Percentiles rank a stretch among this genome's conserved stretches.
Evolutionary conservation across 1,140 invertebrate species (phyloP).

Genomic region (Galleria mellonella): DNA sequence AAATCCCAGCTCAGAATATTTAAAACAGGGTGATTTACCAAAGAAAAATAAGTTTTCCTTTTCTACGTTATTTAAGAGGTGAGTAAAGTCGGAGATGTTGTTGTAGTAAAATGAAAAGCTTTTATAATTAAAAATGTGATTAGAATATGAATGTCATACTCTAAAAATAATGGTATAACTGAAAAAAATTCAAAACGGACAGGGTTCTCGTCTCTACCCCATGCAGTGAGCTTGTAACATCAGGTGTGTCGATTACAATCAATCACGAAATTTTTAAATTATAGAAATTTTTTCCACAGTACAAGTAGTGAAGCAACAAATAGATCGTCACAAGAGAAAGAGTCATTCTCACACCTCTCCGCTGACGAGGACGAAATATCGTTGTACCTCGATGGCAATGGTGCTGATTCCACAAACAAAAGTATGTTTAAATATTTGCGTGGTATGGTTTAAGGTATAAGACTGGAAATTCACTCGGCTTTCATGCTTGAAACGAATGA

Average conservation of each 20-base stretch:
- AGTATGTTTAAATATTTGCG: constrained; percentile 51
- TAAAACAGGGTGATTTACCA: constrained; percentile 84
- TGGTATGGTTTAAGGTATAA: constrained; percentile 21
- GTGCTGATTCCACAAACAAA: constrained; percentile 57
- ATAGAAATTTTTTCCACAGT: constrained; percentile 17
- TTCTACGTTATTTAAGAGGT: constrained; percentile 89
- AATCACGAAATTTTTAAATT: background rate
- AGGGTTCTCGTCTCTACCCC: too few relatives aligned
- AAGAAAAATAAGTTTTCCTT: constrained; percentile 90
- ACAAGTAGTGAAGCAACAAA: constrained; percentile 59
- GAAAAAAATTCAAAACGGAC: too few relatives aligned
- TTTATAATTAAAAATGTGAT: too few relatives aligned
- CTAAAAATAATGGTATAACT: too few relatives aligned
- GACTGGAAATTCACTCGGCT: background rate
- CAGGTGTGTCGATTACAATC: too few relatives aligned
- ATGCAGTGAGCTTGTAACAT: too few relatives aligned
- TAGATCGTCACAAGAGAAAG: constrained; percentile 51
- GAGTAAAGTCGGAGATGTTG: constrained; percentile 1
- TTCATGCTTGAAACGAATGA: background rate
- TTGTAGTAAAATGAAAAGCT: too few relatives aligned
- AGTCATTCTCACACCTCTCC: constrained; percentile 53
- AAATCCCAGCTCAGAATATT: constrained; percentile 90
- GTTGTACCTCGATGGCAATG: constrained; percentile 78
- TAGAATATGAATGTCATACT: too few relatives aligned
- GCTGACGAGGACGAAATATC: constrained; percentile 85